phyloP scores from a whole-genome alignment of 2,888 invertebrate genomes.

The Strigamia maritima region DNA sequence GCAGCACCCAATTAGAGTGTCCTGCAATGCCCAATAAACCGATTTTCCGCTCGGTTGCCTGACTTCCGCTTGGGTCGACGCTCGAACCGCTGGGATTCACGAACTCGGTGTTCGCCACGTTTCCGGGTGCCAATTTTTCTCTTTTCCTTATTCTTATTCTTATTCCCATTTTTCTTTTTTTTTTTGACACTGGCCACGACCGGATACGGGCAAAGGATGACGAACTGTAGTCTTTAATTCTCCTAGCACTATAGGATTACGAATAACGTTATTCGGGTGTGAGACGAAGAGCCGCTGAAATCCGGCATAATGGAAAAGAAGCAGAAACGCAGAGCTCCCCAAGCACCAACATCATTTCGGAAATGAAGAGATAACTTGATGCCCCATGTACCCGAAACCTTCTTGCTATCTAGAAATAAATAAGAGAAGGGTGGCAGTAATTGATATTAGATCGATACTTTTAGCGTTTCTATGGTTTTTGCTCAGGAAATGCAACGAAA shows the following conservation, averaged over 20 bases:
- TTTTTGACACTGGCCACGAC: background rate
- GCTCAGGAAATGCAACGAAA: background rate
- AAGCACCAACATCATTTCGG: constrained; percentile 29
- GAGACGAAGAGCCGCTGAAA: constrained; percentile 6
- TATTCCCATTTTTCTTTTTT: background rate
- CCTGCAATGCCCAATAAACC: constrained; percentile 28
- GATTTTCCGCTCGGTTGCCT: constrained; percentile 16
- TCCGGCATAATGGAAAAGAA: constrained; percentile 32
- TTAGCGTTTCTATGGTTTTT: background rate
- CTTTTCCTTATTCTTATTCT: background rate
- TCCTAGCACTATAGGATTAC: constrained; percentile 18
- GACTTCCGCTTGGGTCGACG: background rate
- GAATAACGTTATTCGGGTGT: constrained; percentile 2
- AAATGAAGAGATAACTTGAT: constrained; percentile 26
- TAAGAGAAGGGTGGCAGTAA: background rate
- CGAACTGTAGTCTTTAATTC: background rate
- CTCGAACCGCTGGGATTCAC: background rate
- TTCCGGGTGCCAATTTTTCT: constrained; percentile 6
- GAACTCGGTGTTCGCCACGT: background rate
- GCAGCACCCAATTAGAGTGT: constrained; percentile 28
- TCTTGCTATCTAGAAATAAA: background rate
- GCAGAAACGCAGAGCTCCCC: background rate
- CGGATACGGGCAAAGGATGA: constrained; percentile 25
- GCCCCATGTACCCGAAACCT: constrained; percentile 1
- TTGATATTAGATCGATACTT: constrained; percentile 2